phyloP scores from a whole-genome alignment of 2,797 vertebrate genomes.

The Peromyscus eremicus region DNA sequence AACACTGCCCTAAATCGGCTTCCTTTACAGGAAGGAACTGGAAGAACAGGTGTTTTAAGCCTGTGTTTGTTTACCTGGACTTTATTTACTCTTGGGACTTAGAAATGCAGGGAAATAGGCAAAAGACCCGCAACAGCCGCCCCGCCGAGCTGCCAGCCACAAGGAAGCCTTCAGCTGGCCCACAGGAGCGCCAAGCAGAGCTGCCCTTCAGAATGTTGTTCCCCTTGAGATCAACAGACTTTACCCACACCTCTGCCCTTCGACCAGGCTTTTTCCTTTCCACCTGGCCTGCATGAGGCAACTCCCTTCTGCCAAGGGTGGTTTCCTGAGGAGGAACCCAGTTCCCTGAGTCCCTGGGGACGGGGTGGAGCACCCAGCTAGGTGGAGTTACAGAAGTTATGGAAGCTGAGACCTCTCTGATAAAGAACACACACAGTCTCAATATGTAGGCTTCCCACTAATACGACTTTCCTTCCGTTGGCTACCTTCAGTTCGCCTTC shows the following conservation, averaged over 20 bases:
- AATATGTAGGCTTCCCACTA: background rate
- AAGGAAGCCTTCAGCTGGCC: background rate
- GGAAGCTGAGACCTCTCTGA: background rate
- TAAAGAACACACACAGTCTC: background rate
- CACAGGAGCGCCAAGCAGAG: background rate
- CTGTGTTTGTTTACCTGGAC: background rate
- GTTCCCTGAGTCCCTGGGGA: background rate
- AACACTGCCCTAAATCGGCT: background rate
- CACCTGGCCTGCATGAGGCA: background rate
- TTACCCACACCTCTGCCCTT: background rate
- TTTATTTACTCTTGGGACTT: background rate
- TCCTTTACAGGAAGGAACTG: background rate
- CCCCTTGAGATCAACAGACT: background rate
- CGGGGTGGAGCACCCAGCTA: background rate
- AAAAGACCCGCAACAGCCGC: background rate
- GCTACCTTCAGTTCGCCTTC: background rate
- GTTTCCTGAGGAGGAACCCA: background rate
- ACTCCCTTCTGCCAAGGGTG: background rate
- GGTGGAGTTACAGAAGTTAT: background rate
- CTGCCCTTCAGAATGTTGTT: background rate
- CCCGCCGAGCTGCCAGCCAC: background rate
- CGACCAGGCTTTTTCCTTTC: background rate
- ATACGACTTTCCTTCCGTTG: background rate
- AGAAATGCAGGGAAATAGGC: background rate
- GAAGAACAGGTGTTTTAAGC: background rate